Evolutionary conservation across 37 sponge, comb jelly and placozoan species (phyloP).

Genomic region (Beroe ovata): DNA sequence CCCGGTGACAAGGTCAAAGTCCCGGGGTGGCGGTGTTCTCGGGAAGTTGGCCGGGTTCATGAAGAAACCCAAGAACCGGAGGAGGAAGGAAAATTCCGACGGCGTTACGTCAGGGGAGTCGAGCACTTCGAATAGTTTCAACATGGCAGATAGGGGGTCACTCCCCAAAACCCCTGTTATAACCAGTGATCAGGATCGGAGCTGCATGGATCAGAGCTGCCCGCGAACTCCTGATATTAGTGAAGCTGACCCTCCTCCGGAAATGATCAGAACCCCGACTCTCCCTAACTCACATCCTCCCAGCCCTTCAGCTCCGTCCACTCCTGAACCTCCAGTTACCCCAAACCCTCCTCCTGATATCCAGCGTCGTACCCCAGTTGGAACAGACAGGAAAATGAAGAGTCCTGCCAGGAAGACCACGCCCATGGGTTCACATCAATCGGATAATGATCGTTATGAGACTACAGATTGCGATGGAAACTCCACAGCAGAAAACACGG

Average conservation of each 20-base stretch:
- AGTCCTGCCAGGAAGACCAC: no score
- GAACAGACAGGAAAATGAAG: no score
- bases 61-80: slow-evolving; percentile 21
- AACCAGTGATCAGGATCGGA: background rate
- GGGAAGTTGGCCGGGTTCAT: slow-evolving; percentile 13
- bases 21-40: background rate
- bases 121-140: background rate
- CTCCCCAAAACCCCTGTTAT: background rate
- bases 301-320: background rate
- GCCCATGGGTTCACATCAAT: no score
- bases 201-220: background rate
- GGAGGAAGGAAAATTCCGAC: slow-evolving; percentile 27
- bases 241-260: background rate
- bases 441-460: no score
- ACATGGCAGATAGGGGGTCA: background rate
- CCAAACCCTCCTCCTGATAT: no score
- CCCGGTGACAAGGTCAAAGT: background rate
- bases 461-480: no score
- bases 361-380: no score
- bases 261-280: background rate
- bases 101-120: slow-evolving; percentile 13
- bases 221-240: background rate
- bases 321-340: no score
- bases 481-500: no score
- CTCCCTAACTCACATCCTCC: background rate